Evolutionary conservation across 2,888 invertebrate species (phyloP), one percentile per base, ranked within the genome.

Genomic region (Pseudanteris insignis): DNA sequence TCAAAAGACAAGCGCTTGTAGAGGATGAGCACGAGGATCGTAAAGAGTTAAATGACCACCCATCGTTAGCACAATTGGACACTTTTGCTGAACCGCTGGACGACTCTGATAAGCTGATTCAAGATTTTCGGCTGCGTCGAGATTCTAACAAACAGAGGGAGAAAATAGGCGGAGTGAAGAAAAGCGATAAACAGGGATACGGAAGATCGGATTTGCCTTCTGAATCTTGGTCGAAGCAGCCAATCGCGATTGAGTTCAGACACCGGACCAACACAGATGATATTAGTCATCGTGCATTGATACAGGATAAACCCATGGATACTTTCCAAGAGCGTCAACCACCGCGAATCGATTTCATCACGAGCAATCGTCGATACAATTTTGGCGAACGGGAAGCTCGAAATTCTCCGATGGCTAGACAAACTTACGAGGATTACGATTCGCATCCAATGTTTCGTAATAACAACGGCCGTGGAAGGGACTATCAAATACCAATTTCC

Each of bases 141-240:
- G 30, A 57, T 69, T 73, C 71, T 1, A 67, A 67, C 0, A 55
- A 63, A 1, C 58, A 69, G 2, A 67, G 75, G 72, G 77, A 79
- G 4, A 72, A 75, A 12, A 74, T 77, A 14, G 55, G 71, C 0
- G 71, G 60, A 0, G 44, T 68, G 1, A 77, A 74, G 38, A 77
- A 47, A 41, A 62, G 71, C 0, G 66, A 77, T 1, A 65, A 78
- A 2, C 75, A 77, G 15, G 71, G 69, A 0, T 11, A 25, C 0
- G 32, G 18, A 9, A 66, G 78, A 1, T 36, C 71, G n/a, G 65
- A 58, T 26, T 69, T 72, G 0, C 68, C 74, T 2, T 69, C 75
- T 5, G 77, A 78, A 14, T 67, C 70, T 0, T 78, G 78, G 78
- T 73, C 78, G 2, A 71, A 68, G 12, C 77, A 77, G 29, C 76